Evolutionary conservation across 2,113 vertebrate genomes (phyloP).

Genomic region (Neotoma lepida): DNA sequence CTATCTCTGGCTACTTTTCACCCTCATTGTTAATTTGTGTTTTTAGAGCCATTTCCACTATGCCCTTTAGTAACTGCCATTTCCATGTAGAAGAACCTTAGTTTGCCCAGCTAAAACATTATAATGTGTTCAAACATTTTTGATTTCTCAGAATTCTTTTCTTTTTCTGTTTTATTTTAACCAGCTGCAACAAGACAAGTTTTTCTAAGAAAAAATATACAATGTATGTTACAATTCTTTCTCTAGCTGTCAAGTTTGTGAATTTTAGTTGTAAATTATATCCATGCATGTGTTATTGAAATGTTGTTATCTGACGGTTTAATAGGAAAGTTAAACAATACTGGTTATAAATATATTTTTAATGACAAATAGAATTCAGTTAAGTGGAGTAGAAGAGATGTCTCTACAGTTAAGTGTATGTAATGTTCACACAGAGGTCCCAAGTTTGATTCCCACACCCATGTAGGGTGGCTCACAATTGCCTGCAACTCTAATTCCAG

Average conservation of each 20-base stretch:
- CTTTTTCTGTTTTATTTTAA: not conserved
- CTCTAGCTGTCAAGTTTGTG: not conserved
- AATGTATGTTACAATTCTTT: not conserved
- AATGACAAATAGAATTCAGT: not conserved
- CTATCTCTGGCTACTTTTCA: not conserved
- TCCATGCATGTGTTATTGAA: not conserved
- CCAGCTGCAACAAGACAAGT: not conserved
- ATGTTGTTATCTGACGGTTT: not conserved
- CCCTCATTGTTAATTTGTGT: not conserved
- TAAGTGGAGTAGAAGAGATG: not conserved
- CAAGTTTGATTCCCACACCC: not conserved
- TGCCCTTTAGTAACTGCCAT: not conserved
- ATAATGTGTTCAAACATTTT: not conserved
- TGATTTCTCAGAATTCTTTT: not conserved
- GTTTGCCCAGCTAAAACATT: not conserved
- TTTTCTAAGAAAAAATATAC: not conserved
- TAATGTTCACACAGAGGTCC: not conserved
- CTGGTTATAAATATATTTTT: not conserved
- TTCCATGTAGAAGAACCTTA: slow-evolving; percentile 25
- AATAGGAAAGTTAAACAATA: not conserved
- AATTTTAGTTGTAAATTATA: not conserved
- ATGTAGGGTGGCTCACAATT: not conserved
- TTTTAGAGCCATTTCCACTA: not conserved
- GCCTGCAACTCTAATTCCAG: not conserved
- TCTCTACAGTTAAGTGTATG: not conserved